Evolutionary conservation across 2,797 vertebrate genomes (phyloP), one percentile per base, ranked within the genome.

Genomic region (Takifugu ocellatus): DNA sequence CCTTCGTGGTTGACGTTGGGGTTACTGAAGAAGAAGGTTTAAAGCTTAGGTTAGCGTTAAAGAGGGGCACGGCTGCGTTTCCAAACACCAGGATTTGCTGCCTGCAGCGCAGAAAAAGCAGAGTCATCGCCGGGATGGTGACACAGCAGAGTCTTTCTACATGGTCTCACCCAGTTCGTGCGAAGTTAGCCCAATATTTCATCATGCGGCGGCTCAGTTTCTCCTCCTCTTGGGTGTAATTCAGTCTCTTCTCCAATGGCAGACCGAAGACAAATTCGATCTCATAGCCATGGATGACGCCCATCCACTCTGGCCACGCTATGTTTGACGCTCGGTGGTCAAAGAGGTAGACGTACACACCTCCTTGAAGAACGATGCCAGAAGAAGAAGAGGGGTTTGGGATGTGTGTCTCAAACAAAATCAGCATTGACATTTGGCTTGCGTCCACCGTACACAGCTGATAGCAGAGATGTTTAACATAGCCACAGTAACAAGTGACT

Each of bases 111-210:
- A 2, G 27, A 29, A 29, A 29, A 5, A 29, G 7, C 27, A 29
- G 7, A 29, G 27, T 29, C 27, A 5, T 29, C 27, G 4, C 7
- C 7, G 27, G 27, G 7, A 7, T 29, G 7, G 7, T 29, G 4
- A 29, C 27, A 43, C 42, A 43, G 2, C 6, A 16, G 12, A 4
- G 3, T 43, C 4, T 4, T 43, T 21, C 44, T 46, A 17, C 2
- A 44, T n/a, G 9, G 46, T 61, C 90, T 89, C 78, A 97, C 95
- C 95, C 95, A 2, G 91, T 94, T 54, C 93, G 89, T 55, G 96
- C 96, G 52, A 98, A 97, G 89, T 95, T 97, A 67, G 92, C 93
- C 96, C 96, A 98, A 79, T 96, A 95, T 88, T 75, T 92, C 96
- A 98, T 96, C 72, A 97, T 92, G 51, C 93, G 88, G 7, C 90